Conservation (phyloP, 2,113 vertebrate species). For the Polypterus senegalus region DNA sequence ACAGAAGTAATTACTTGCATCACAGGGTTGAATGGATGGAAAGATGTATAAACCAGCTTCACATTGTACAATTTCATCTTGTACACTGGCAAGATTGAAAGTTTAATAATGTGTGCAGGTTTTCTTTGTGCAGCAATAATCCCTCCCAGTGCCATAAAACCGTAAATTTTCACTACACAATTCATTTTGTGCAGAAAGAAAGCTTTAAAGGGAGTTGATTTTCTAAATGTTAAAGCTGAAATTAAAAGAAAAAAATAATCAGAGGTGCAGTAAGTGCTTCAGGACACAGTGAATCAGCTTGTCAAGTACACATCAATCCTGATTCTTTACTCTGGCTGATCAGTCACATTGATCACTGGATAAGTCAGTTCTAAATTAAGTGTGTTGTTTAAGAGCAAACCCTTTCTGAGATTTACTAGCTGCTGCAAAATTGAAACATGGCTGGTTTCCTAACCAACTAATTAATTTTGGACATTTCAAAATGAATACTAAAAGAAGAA, state of each 20-base stretch:
- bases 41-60: neutral
- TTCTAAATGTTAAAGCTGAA: no score
- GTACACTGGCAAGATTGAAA: neutral
- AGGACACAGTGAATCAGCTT: no score
- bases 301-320: neutral
- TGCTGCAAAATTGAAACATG: neutral
- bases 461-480: neutral
- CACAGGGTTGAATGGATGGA: constrained; percentile 4
- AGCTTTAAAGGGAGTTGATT: no score
- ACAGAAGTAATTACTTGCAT: constrained; percentile 6
- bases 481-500: no score
- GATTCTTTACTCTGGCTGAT: neutral
- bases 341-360: neutral
- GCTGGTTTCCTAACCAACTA: neutral
- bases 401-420: neutral
- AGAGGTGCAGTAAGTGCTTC: no score
- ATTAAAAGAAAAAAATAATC: no score
- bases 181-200: neutral
- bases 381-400: neutral
- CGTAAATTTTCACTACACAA: neutral
- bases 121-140: constrained; percentile 1
- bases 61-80: neutral
- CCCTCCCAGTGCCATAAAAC: neutral
- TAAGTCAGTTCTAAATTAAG: constrained; percentile 2
- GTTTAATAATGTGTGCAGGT: constrained; percentile 1